These are phyloP conservation scores for Caenorhabditis inopinata DNA, from an alignment of 1,140 invertebrate species.

Conservation along the genomic window DNA sequence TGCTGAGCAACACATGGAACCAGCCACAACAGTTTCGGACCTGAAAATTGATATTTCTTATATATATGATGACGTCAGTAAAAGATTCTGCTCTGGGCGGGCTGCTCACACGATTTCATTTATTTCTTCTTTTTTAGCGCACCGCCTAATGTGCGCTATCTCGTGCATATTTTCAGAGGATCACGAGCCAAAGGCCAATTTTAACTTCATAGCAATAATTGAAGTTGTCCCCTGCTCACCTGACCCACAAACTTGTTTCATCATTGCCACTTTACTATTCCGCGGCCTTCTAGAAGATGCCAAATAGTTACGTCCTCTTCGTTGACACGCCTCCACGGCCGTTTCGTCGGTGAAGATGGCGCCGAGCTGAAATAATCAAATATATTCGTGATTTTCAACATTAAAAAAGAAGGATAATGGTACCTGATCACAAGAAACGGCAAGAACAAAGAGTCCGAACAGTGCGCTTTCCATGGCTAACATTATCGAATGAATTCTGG, in stretches of 20 bases:
- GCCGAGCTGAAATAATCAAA: slow-evolving; percentile 40
- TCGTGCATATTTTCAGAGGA: too few species aligned
- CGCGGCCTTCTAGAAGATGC: neutral
- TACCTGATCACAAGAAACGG: slow-evolving; percentile 85
- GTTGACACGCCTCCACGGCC: slow-evolving; percentile 77
- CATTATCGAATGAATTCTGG: slow-evolving; percentile 81
- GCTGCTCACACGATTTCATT: too few species aligned
- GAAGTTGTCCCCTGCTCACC: neutral
- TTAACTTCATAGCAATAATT: too few species aligned
- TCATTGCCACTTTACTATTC: slow-evolving; percentile 14
- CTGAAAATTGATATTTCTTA: neutral
- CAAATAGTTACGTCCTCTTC: slow-evolving; percentile 53
- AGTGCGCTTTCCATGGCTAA: slow-evolving; percentile 79
- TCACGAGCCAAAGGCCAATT: too few species aligned
- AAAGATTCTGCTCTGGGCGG: too few species aligned
- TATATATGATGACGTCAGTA: too few species aligned
- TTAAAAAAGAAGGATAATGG: slow-evolving; percentile 64
- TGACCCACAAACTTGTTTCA: neutral
- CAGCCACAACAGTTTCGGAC: slow-evolving; percentile 4
- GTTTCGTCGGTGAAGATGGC: slow-evolving; percentile 82
- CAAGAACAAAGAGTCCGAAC: slow-evolving; percentile 86
- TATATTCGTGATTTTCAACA: neutral
- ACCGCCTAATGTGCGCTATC: too few species aligned
- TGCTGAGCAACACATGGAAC: neutral
- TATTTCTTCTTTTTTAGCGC: too few species aligned